Evolutionary conservation across 1,140 invertebrate genomes (phyloP), one percentile per base, ranked within the genome.

Genomic region (Zeugodacus cucurbitae): DNA sequence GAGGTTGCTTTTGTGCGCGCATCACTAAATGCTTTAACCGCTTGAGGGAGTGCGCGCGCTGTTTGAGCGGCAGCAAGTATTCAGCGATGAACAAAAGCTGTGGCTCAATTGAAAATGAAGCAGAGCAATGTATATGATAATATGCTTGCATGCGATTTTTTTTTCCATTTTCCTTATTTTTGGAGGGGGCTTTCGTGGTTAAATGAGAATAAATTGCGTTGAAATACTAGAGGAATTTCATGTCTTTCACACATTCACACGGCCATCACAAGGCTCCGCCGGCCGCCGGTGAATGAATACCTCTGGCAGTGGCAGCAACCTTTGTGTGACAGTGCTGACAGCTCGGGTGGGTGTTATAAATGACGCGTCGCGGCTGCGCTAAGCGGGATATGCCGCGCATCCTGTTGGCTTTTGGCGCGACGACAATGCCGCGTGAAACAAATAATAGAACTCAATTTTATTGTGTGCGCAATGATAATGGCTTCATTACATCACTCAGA

Each of bases 181-280:
- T 17, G n/a, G n/a, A n/a, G n/a, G n/a, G n/a, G 48, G 48, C 48
- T 54, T 54, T 54, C 4, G 48, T 54, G 14, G 26, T 41, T 82
- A 48, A 82, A 41, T 48, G 74, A 82, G 74, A 82, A 82, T 82
- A 82, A 82, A 82, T 82, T 48, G 74, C 74, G 22, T 37, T 82
- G 74, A 82, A 82, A 82, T 82, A 82, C 74, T 82, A 82, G 74
- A 82, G 74, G 74, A 82, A 82, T 82, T 82, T 82, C 74, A 82
- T 82, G 74, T 82, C 74, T 82, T 82, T 82, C 74, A 82, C 74
- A 82, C 74, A 82, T 48, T 82, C 74, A 17, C 74, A 82, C 74
- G n/a, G 20, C 37, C 74, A 48, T 82, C 74, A n/a, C n/a, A n/a
- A n/a, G 26, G n/a, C 44, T 26, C n/a, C n/a, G n/a, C n/a, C n/a